Evolutionary conservation across 1,140 invertebrate species (phyloP).

Genomic region (Scaptodrosophila lebanonensis): DNA sequence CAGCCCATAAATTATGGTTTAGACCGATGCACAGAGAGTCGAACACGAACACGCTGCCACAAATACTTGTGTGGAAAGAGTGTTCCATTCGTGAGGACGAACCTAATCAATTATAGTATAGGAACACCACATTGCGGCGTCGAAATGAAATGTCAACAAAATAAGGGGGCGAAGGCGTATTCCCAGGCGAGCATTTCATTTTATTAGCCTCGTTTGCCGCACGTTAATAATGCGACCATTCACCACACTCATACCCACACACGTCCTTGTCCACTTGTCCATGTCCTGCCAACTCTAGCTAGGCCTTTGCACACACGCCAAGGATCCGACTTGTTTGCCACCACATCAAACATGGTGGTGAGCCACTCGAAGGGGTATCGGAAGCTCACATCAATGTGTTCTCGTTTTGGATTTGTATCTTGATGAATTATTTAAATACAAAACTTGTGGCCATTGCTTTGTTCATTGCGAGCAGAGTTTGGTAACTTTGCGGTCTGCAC

Average conservation of each 20-base stretch:
- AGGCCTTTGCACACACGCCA: too few species aligned
- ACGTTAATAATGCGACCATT: constrained; percentile 18
- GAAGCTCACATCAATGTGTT: constrained; percentile 15
- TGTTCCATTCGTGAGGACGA: constrained; percentile 51
- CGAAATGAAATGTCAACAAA: constrained; percentile 65
- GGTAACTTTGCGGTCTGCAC: constrained; percentile 1
- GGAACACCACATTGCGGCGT: constrained; percentile 19
- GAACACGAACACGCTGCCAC: constrained; percentile 11
- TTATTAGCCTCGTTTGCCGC: constrained; percentile 19
- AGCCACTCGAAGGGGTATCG: neutral
- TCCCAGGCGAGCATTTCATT: constrained; percentile 32
- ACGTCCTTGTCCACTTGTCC: constrained; percentile 5
- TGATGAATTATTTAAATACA: constrained; percentile 70
- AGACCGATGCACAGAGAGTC: constrained; percentile 11
- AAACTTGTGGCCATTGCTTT: constrained; percentile 49
- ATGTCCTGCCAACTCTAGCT: too few species aligned
- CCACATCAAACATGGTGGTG: too few species aligned
- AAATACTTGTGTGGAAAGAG: constrained; percentile 28
- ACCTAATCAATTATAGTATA: constrained; percentile 73
- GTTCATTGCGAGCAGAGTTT: constrained; percentile 6
- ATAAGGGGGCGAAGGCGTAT: constrained; percentile 36
- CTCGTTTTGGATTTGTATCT: constrained; percentile 55
- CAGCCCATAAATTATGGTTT: constrained; percentile 67
- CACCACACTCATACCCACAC: too few species aligned
- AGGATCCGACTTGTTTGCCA: too few species aligned